Conservation (phyloP, 1,140 invertebrate genomes). For the Drosophila tristis region DNA sequence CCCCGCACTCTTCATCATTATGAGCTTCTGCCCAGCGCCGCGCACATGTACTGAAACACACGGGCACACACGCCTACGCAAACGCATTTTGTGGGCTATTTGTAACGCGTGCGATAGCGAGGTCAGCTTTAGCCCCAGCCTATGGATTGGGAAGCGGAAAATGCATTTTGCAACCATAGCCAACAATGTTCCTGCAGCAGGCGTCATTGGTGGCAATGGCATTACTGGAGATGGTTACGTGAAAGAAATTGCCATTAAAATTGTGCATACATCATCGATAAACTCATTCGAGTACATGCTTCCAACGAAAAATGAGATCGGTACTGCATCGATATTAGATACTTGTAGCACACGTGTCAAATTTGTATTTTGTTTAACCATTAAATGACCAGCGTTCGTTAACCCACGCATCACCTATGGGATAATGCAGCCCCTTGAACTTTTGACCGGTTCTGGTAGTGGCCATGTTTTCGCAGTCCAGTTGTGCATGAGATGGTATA, state of each 20-base stretch:
- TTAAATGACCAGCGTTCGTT: too few relatives aligned
- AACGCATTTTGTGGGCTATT: slow-evolving; percentile 53
- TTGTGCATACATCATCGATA: slow-evolving; percentile 36
- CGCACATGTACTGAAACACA: slow-evolving; percentile 3
- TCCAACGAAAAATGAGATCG: slow-evolving; percentile 28
- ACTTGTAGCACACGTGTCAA: too few relatives aligned
- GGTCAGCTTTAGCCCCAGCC: slow-evolving; percentile 5
- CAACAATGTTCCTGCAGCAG: slow-evolving; percentile 12
- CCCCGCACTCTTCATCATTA: slow-evolving; percentile 3
- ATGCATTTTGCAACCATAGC: slow-evolving; percentile 58
- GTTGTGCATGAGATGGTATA: slow-evolving; percentile 67
- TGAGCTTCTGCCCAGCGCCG: neutral
- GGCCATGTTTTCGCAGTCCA: slow-evolving; percentile 25
- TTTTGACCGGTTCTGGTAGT: slow-evolving; percentile 25
- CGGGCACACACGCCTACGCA: slow-evolving; percentile 37
- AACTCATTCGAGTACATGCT: slow-evolving; percentile 19
- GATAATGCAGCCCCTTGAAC: slow-evolving; percentile 36
- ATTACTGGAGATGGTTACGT: slow-evolving; percentile 39
- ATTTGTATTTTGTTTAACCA: too few relatives aligned
- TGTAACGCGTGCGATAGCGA: slow-evolving; percentile 23
- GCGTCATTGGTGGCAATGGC: slow-evolving; percentile 4
- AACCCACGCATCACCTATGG: too few relatives aligned
- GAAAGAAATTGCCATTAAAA: slow-evolving; percentile 42
- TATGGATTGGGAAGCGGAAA: slow-evolving; percentile 24
- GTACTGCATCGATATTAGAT: slow-evolving; percentile 40